Conservation (phyloP, 2,113 vertebrate genomes). For the Anhinga rufa region DNA sequence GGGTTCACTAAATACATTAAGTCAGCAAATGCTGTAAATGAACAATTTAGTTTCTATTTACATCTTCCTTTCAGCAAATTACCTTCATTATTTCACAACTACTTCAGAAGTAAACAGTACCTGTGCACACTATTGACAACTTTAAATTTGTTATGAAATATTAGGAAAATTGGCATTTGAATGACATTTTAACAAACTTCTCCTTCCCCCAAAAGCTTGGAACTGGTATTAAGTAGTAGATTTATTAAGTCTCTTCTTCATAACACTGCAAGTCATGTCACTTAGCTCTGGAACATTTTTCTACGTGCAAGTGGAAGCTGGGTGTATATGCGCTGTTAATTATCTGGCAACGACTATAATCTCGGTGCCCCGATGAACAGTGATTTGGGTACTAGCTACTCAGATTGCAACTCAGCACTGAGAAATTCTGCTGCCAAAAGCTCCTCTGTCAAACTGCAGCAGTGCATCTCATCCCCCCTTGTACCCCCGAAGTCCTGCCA, state of each 20-base stretch:
- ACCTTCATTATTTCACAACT: not conserved
- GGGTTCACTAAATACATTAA: not conserved
- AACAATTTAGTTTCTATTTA: not conserved
- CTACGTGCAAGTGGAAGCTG: not conserved
- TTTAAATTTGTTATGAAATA: not conserved
- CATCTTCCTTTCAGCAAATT: not conserved
- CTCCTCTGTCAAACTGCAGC: not conserved
- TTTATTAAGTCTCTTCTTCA: not conserved
- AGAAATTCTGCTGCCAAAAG: not conserved
- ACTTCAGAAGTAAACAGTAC: not conserved
- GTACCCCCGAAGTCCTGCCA: not conserved
- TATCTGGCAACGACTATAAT: not conserved
- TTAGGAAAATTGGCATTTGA: not conserved
- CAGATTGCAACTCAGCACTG: not conserved
- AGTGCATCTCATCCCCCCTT: not conserved
- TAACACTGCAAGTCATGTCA: fast-evolving
- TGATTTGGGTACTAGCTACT: not conserved
- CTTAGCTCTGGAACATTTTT: not conserved
- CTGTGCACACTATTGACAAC: not conserved
- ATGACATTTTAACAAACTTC: not conserved
- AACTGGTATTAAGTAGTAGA: not conserved
- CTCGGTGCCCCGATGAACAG: not conserved
- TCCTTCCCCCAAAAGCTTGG: not conserved
- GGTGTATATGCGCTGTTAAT: not conserved
- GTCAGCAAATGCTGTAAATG: not conserved